phyloP scores from a whole-genome alignment of 2,113 vertebrate genomes.

The Cepphus grylle region DNA sequence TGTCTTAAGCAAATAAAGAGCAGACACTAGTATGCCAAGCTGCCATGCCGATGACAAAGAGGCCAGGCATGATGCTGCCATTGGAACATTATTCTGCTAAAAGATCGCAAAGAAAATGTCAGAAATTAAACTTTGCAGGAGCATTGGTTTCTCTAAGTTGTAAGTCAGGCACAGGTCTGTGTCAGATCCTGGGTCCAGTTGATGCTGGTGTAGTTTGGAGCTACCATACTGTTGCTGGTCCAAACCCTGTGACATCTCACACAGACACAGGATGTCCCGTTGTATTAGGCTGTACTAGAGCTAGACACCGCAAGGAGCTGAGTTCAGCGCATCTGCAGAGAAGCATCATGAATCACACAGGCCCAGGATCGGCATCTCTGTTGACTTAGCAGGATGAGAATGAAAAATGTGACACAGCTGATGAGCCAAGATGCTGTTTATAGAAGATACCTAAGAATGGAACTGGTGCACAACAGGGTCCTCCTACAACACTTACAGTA shows the following conservation, averaged over 20 bases:
- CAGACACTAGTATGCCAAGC: background rate
- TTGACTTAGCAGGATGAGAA: background rate
- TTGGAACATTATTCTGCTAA: background rate
- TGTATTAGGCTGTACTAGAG: background rate
- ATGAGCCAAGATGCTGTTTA: background rate
- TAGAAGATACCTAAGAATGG: background rate
- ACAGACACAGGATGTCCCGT: too few species aligned
- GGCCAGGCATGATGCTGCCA: background rate
- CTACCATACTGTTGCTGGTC: background rate
- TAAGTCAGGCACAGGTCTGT: background rate
- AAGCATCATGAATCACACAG: background rate
- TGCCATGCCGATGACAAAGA: background rate
- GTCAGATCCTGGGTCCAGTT: background rate
- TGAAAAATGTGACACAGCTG: background rate
- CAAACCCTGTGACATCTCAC: background rate
- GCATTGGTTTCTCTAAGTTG: background rate
- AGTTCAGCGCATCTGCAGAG: background rate
- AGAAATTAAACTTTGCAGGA: background rate
- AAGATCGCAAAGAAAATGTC: background rate
- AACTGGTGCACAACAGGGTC: background rate
- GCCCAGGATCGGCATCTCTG: background rate
- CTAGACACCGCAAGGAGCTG: background rate
- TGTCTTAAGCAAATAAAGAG: background rate
- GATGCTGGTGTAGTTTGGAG: background rate
- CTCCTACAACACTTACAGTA: background rate